A percentile compares a stretch with the other conserved stretches of the same genome.
Evolutionary conservation across 2,113 vertebrate genomes (phyloP).

Genomic region (Puma concolor): DNA sequence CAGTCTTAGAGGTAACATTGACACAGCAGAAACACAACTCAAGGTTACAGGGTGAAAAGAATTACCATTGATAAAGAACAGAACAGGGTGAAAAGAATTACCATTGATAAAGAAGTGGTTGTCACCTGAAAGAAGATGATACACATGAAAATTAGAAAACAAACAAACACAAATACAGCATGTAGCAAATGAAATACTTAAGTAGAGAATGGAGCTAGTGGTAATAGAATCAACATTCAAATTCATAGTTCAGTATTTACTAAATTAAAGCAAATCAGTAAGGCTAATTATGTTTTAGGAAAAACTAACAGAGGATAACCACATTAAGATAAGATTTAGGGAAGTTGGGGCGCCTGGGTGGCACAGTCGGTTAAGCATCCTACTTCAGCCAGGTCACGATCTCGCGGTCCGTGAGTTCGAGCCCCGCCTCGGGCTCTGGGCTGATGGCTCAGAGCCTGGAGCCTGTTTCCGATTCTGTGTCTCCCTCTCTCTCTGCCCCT

Average conservation of each 20-base stretch:
- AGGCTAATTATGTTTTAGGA: background rate
- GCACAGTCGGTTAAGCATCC: too few relatives aligned
- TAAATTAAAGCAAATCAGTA: background rate
- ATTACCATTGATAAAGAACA: background rate
- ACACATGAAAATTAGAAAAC: background rate
- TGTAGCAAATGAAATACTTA: background rate
- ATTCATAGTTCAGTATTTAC: background rate
- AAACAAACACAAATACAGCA: background rate
- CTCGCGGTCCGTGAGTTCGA: too few relatives aligned
- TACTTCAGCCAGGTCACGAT: too few relatives aligned
- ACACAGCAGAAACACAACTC: background rate
- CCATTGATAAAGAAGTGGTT: background rate
- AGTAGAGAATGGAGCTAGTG: background rate
- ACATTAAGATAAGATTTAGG: background rate
- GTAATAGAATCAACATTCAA: background rate
- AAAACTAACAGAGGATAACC: background rate
- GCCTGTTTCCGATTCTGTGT: too few relatives aligned
- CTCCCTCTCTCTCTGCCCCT: too few relatives aligned
- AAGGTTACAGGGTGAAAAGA: background rate
- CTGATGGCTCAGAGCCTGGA: too few relatives aligned
- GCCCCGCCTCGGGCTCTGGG: too few relatives aligned
- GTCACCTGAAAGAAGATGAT: background rate
- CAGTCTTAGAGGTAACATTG: background rate
- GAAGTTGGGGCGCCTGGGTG: too few relatives aligned
- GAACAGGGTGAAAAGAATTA: background rate